Evolutionary conservation across 1,140 invertebrate genomes (phyloP).

Genomic region (Matsumurasca onukii): DNA sequence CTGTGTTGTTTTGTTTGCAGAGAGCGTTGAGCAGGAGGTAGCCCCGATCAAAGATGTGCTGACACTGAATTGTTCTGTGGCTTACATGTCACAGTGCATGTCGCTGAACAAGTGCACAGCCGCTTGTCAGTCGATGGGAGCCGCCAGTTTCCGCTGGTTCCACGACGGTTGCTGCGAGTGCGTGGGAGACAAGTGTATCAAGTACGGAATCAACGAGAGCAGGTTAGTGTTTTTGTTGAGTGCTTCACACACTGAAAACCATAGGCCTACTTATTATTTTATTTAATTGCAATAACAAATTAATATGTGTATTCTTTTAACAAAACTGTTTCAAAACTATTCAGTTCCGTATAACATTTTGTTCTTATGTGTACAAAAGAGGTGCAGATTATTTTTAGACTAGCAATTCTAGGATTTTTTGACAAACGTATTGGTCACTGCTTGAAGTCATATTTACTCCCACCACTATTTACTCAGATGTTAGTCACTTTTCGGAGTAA

Average conservation of each 20-base stretch:
- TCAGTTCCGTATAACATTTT: no score
- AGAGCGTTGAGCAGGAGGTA: constrained; percentile 62
- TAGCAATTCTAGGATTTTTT: no score
- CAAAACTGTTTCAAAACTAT: neutral
- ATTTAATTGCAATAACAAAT: neutral
- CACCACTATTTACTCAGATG: no score
- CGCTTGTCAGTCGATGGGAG: constrained; percentile 76
- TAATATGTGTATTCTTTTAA: neutral
- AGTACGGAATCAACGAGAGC: constrained; percentile 90
- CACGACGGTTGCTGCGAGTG: constrained; percentile 96
- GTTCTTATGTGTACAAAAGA: no score
- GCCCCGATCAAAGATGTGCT: constrained; percentile 61
- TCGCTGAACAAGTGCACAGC: constrained; percentile 83
- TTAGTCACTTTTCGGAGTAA: no score
- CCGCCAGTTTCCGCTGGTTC: constrained; percentile 83
- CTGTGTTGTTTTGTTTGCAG: no score
- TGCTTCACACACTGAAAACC: neutral
- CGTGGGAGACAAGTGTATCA: constrained; percentile 84
- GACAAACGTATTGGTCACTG: no score
- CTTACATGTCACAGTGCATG: constrained; percentile 88
- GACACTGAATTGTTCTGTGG: constrained; percentile 88
- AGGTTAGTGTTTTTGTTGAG: no score
- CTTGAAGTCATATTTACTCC: no score
- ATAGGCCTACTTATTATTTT: neutral
- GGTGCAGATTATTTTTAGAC: no score